phyloP scores from a whole-genome alignment of 2,888 invertebrate genomes.

The Troides helena region DNA sequence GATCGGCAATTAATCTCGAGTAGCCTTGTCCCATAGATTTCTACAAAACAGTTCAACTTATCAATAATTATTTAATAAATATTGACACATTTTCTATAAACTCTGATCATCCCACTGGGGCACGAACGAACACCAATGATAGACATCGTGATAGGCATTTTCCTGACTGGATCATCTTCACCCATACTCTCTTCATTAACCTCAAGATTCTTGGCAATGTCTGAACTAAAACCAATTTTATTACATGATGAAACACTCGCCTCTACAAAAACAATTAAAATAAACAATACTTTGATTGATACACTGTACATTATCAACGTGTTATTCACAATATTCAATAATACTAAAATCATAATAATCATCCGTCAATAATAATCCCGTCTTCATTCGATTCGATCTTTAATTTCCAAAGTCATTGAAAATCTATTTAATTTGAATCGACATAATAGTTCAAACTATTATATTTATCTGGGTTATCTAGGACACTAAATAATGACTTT shows the following conservation, averaged over 20 bases:
- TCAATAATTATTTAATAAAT: background rate
- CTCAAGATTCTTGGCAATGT: background rate
- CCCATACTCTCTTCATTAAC: background rate
- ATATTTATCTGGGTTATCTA: no score
- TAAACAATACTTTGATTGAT: conserved; percentile 1
- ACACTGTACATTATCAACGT: conserved; percentile 6
- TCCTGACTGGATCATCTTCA: background rate
- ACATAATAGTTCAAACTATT: no score
- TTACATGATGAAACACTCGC: background rate
- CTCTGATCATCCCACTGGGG: conserved; percentile 4
- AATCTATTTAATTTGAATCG: no score
- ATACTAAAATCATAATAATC: no score
- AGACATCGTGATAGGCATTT: background rate
- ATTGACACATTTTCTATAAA: conserved; percentile 4
- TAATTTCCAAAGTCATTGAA: no score
- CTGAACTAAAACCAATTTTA: background rate
- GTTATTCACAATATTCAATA: background rate
- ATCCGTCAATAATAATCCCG: no score
- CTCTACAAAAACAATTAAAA: background rate
- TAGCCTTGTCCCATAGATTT: no score
- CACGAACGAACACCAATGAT: background rate
- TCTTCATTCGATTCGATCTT: no score
- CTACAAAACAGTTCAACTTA: no score
- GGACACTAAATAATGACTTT: no score
- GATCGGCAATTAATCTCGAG: no score